Conservation (phyloP, 1,140 invertebrate species). For the Panagrolaimus sp. region DNA sequence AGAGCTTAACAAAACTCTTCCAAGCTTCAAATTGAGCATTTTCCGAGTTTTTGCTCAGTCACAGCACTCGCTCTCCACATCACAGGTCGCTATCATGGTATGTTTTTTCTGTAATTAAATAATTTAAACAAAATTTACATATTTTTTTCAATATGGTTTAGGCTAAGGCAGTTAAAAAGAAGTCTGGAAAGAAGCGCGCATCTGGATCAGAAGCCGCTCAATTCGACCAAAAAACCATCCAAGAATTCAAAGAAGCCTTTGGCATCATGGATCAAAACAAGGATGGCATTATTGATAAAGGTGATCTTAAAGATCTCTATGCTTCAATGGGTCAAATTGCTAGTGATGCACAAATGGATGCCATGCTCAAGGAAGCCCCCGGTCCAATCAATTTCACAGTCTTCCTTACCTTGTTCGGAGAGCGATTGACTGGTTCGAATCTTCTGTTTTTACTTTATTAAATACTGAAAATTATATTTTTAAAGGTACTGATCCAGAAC, state of each 20-base stretch:
- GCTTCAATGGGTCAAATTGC: slow-evolving; percentile 90
- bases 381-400: slow-evolving; percentile 97
- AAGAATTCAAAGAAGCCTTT: slow-evolving; percentile 68
- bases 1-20: not conserved
- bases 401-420: slow-evolving; percentile 96
- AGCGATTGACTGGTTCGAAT: slow-evolving; percentile 66
- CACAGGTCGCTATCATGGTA: slow-evolving; percentile 13
- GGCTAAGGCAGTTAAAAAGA: slow-evolving; percentile 47
- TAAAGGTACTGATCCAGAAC: slow-evolving; percentile 89
- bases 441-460: not conserved
- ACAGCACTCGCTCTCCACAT: slow-evolving; percentile 10
- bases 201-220: slow-evolving; percentile 55
- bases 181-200: slow-evolving; percentile 45
- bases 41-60: slow-evolving; percentile 10
- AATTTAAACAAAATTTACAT: slow-evolving; percentile 1
- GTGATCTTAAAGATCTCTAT: slow-evolving; percentile 97
- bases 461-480: not conserved
- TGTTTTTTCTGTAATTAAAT: not conserved
- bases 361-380: slow-evolving; percentile 95
- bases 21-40: slow-evolving; percentile 8
- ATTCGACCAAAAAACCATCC: slow-evolving; percentile 59
- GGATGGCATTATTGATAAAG: slow-evolving; percentile 97
- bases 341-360: slow-evolving; percentile 84
- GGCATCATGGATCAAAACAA: slow-evolving; percentile 99
- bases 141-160: slow-evolving; percentile 25